phyloP scores from a whole-genome alignment of 1,140 invertebrate species.

The Neodiprion lecontei region DNA sequence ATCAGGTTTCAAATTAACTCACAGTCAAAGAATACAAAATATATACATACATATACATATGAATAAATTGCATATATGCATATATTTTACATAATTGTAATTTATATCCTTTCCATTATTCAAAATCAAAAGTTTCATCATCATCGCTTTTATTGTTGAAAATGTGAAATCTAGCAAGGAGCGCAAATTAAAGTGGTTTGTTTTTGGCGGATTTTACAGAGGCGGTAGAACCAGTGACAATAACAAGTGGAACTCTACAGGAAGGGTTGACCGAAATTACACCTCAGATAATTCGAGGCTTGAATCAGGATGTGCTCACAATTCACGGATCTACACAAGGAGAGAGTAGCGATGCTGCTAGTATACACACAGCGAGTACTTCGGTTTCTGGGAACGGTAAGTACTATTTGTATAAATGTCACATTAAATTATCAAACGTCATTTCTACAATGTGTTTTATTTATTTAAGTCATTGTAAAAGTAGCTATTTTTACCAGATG shows the following conservation, averaged over 20 bases:
- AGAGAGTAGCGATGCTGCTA: slow-evolving; percentile 54
- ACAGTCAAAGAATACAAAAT: no score
- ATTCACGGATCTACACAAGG: slow-evolving; percentile 50
- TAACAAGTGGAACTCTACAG: slow-evolving; percentile 46
- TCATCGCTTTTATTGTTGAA: no score
- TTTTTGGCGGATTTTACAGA: slow-evolving; percentile 30
- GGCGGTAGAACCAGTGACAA: slow-evolving; percentile 46
- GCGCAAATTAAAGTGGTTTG: no score
- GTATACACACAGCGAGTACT: slow-evolving; percentile 56
- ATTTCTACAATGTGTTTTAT: neutral
- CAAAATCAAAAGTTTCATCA: no score
- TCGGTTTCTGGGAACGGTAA: slow-evolving; percentile 57
- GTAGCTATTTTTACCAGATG: no score
- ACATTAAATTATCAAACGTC: neutral
- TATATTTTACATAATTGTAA: no score
- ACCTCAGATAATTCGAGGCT: slow-evolving; percentile 36
- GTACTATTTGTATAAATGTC: neutral
- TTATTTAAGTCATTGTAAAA: no score
- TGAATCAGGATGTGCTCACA: slow-evolving; percentile 49
- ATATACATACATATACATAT: no score
- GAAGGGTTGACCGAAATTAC: slow-evolving; percentile 45
- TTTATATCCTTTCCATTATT: no score
- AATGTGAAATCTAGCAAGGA: no score
- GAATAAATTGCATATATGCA: no score
- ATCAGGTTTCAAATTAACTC: no score